These are phyloP conservation scores for Spodoptera litura DNA, from an alignment of 1,140 invertebrate genomes.

Conservation along the genomic window DNA sequence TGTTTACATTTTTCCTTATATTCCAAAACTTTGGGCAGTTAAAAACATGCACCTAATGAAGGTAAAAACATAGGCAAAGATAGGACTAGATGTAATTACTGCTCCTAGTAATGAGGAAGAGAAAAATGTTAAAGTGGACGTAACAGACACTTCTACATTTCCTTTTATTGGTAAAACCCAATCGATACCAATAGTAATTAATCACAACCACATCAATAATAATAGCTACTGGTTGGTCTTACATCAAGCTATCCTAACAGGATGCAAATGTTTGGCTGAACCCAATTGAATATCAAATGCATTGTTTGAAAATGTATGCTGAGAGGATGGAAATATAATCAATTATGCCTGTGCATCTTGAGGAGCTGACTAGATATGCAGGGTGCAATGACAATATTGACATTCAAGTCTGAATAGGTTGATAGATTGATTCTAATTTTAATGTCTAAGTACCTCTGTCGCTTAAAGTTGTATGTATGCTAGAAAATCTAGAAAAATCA, in stretches of 20 bases:
- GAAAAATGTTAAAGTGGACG: too few relatives aligned
- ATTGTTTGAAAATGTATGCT: constrained; percentile 9
- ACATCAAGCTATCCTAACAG: not conserved
- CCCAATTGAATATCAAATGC: constrained; percentile 4
- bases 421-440: too few relatives aligned
- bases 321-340: constrained; percentile 32
- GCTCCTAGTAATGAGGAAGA: too few relatives aligned
- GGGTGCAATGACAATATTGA: not conserved
- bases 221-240: not conserved
- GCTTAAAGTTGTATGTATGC: too few relatives aligned
- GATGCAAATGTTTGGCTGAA: constrained; percentile 4
- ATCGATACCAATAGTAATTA: not conserved
- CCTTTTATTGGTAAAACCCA: not conserved
- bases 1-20: constrained; percentile 4
- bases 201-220: not conserved
- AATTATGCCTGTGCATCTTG: constrained; percentile 17
- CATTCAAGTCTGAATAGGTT: too few relatives aligned
- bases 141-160: not conserved
- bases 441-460: too few relatives aligned
- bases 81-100: too few relatives aligned
- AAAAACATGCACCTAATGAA: not conserved
- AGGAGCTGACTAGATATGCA: not conserved
- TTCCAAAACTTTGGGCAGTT: not conserved
- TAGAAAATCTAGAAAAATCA: too few relatives aligned
- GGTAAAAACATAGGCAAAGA: not conserved